Base-by-base conservation (phyloP, 2,888 invertebrate species). In the Thymelicus lineola region DNA sequence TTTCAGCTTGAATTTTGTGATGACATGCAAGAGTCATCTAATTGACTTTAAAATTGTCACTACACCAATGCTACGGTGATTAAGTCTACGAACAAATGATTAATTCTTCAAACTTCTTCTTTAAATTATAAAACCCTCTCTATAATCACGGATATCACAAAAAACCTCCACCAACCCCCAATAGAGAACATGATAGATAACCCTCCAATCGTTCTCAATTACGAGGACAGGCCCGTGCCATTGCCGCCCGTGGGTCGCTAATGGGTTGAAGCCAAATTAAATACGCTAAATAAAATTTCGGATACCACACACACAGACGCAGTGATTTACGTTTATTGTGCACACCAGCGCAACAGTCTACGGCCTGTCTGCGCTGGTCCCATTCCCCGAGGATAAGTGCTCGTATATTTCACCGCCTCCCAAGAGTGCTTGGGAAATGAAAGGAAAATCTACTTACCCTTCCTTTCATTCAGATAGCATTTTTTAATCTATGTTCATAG, bases 341-440 rank as follows among this genome's bases (percentile, higher is more conserved):
- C 50, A 50, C 50, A 50, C 53, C 6, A 35, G 6, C 50, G 50
- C 62, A 50, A 66, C 75, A 58, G 71, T 70, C 70, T 70, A 60
- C 69, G 57, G 60, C 66, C 64, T 38, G 73, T 71, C 72, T 67
- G 59, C 70, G 53, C 73, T 35, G 60, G 48, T 53, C 69, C 73
- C 71, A 42, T 46, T 71, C 73, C 71, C 70, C 61, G 66, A 55
- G 55, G 64, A 58, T 59, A 50, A 58, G 46, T 35, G 17, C 57
- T 28, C 57, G 66, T 42, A 70, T 48, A 70, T 64, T 53, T 64
- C 64, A 64, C 36, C 28, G 48, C 35, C 53, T 50, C 28, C 50
- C 35, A 45, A 38, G 53, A 38, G 38, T 38, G 45, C 53, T 10
- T 53, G 53, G 53, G 20, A 53, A 64, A 64, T 42, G 64, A 64